Base-by-base conservation (phyloP, 2,797 vertebrate genomes). In the Anas bernieri region DNA sequence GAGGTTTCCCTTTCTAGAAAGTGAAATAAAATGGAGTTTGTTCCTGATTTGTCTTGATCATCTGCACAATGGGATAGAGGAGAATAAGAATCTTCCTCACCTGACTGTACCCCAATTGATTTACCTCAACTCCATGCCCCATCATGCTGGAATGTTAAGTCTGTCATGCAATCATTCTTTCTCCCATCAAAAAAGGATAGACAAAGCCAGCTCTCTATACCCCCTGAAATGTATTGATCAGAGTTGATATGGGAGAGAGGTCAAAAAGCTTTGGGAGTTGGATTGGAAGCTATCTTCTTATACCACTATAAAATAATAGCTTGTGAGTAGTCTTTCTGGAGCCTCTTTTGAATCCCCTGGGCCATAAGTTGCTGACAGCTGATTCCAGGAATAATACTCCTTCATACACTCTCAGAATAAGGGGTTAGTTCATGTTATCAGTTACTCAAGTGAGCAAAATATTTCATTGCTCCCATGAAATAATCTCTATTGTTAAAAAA, bases 381-480 rank as follows among this genome's bases (percentile, higher is more conserved):
- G 17, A 45, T 66, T 87, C 21, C 30, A 74, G 54, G 56, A 85
- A 30, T 17, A 37, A 12, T 18, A 52, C 35, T 84, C 20, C 3
- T 18, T 87, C 45, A 33, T 30, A 35, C 8, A 30, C 7, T 31
- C 26, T 61, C 63, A 75, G 39, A 55, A 54, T 13, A 67, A 63
- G 22, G 10, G 0, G 0, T 50, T 63, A 59, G 12, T 21, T 84
- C 1, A 8, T 5, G 46, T 15, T 13, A 41, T 17, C 37, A 33
- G 28, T 50, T 35, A 73, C 25, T 83, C 46, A 54, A 45, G 35
- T 31, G 39, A 25, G 12, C 12, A 76, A 92, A 73, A 23, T 7
- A 31, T 28, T n/a, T 79, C 17, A 18, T 9, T 67, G 33, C 22
- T 56, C 17, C n/a, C 33, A 11, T 79, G 8, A 79, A 69, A 86